These are phyloP conservation scores for Marasmarcha lunaedactyla DNA, from an alignment of 2,888 invertebrate species.

Conservation along the genomic window DNA sequence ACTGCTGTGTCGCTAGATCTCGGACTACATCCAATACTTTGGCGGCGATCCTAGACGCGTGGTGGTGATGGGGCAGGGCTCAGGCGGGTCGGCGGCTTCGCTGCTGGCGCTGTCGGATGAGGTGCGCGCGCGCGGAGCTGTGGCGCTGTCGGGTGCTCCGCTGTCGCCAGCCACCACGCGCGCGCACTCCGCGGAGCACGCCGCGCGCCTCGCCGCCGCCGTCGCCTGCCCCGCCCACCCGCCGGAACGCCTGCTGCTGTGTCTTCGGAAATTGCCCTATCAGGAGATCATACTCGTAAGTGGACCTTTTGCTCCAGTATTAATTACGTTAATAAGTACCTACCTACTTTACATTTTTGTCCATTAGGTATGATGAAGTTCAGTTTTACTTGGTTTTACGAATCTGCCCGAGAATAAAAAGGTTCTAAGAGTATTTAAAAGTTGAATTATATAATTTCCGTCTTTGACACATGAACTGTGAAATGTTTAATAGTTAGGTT, in stretches of 20 bases:
- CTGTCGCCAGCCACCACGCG: constrained; percentile 79
- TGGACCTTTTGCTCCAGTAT: background rate
- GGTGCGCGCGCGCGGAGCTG: constrained; percentile 73
- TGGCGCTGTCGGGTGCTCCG: constrained; percentile 82
- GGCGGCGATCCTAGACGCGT: constrained; percentile 81
- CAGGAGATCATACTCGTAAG: constrained; percentile 47
- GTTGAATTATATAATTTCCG: too few species aligned
- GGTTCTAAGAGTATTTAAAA: too few species aligned
- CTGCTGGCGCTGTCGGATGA: constrained; percentile 75
- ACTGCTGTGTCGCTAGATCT: too few species aligned
- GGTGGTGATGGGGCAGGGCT: constrained; percentile 82
- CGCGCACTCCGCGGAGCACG: constrained; percentile 71
- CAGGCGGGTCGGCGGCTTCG: constrained; percentile 81
- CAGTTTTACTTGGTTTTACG: background rate
- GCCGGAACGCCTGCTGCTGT: constrained; percentile 73
- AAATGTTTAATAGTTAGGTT: too few species aligned
- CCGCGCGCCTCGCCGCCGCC: constrained; percentile 70
- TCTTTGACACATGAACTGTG: too few species aligned
- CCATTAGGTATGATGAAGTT: background rate
- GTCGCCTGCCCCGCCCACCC: constrained; percentile 73
- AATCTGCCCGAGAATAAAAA: too few species aligned
- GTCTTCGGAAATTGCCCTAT: constrained; percentile 69
- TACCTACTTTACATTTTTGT: background rate
- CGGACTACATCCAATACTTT: constrained; percentile 80
- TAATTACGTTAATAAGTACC: background rate